These are phyloP conservation scores for Eubucco bourcierii DNA, from an alignment of 2,113 vertebrate genomes.

Conservation along the genomic window DNA sequence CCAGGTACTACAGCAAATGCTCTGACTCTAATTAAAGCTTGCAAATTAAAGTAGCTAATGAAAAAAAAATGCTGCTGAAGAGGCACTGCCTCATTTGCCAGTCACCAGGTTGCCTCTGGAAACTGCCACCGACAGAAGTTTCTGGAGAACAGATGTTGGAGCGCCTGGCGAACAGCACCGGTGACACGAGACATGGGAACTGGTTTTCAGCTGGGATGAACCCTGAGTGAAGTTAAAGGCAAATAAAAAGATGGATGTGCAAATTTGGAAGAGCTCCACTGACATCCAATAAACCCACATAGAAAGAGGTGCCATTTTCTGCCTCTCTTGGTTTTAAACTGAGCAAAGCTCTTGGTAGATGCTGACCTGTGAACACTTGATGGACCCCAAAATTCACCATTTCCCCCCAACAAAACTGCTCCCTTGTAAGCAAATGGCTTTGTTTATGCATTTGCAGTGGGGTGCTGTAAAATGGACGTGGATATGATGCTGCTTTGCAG, in stretches of 20 bases:
- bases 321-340: not conserved
- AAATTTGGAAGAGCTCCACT: not conserved
- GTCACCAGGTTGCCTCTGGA: not conserved
- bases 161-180: not conserved
- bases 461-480: not conserved
- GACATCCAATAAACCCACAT: not conserved
- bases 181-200: not conserved
- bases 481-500: not conserved
- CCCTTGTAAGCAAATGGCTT: not conserved
- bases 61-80: not conserved
- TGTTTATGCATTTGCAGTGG: not conserved
- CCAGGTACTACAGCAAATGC: not conserved
- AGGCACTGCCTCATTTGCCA: not conserved
- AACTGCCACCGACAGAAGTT: not conserved
- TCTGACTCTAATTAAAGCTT: not conserved
- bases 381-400: not conserved
- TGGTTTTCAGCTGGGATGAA: not conserved
- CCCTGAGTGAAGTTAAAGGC: not conserved
- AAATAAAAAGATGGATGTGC: not conserved
- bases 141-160: not conserved
- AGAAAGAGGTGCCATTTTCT: not conserved
- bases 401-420: not conserved
- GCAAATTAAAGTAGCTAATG: not conserved
- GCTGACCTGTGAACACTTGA: accelerated
- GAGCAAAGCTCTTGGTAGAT: not conserved